Base-by-base conservation (phyloP, 2,888 invertebrate species). In the Megamerina dolium region DNA sequence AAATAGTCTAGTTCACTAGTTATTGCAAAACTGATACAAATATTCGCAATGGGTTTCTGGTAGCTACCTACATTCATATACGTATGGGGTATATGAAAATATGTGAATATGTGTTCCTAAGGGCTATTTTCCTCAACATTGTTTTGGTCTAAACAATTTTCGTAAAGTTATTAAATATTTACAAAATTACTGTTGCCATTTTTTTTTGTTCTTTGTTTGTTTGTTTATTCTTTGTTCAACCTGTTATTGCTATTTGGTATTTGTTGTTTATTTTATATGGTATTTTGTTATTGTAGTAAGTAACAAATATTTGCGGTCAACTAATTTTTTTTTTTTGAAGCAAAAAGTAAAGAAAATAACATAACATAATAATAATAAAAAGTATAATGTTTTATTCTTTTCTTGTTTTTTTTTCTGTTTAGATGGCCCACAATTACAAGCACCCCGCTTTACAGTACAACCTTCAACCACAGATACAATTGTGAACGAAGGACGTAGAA, bases 401-500 rank as follows among this genome's bases (percentile, higher is more conserved):
- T 26, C n/a, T 38, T 41, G 20, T 37, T 38, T 35, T 19, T 30
- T 21, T 41, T 29, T 21, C n/a, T 46, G 60, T 60, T 4, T 51
- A 64, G 64, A 64, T 59, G 57, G 55, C 43, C 60, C 60, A 51
- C 69, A 68, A 50, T 53, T 67, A 44, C 89, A 90, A 73, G 87
- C 91, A 47, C 92, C 92, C 40, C 77, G 89, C 56, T 91, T 92
- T 72, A 86, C 85, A 60, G 86, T 84, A 60, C 87, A 87, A 64
- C 90, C 90, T 30, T 87, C 90, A 36, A 83, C 86, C 48, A 85
- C 87, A 46, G 87, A 87, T 61, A 87, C 86, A 66, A 84, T 89
- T 64, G 87, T 91, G 54, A 82, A 84, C 68, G 87, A 89, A 75
- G 89, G 89, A 65, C 82, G 86, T 48, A 87, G 85, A 36, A 94